Percentiles rank a stretch among this genome's conserved stretches.
These are phyloP conservation scores for Eclectus roratus DNA, from an alignment of 2,113 vertebrate species.

Conservation along the genomic window DNA sequence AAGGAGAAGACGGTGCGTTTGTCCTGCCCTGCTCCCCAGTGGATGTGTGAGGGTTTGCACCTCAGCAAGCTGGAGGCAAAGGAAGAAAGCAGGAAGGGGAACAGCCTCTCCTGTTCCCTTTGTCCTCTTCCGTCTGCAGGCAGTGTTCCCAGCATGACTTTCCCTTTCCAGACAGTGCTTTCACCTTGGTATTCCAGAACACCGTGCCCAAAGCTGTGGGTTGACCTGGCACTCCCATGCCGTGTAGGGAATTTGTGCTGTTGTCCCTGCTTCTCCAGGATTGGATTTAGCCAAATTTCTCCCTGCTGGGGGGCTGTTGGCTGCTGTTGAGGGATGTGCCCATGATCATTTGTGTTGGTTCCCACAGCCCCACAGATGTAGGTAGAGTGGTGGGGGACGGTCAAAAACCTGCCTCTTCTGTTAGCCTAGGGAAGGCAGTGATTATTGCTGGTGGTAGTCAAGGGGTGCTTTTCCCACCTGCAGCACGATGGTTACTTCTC, in stretches of 20 bases:
- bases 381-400: neutral
- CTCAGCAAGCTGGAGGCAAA: neutral
- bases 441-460: neutral
- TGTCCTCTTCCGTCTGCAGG: neutral
- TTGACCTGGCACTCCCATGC: neutral
- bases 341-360: neutral
- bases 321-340: neutral
- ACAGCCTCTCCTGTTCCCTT: neutral
- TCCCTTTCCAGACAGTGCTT: neutral
- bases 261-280: neutral
- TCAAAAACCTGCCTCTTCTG: neutral
- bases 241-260: neutral
- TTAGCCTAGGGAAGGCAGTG: neutral
- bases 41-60: neutral
- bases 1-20: slow-evolving; percentile 83
- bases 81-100: neutral
- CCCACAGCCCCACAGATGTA: accelerated
- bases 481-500: neutral
- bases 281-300: neutral
- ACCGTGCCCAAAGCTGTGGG: neutral
- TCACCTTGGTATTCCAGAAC: neutral
- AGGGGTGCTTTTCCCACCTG: neutral
- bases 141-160: neutral
- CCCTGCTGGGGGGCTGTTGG: neutral
- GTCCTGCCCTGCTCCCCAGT: neutral